These are phyloP conservation scores for Acrobasis repandana DNA, from an alignment of 2,888 invertebrate genomes.

Conservation along the genomic window DNA sequence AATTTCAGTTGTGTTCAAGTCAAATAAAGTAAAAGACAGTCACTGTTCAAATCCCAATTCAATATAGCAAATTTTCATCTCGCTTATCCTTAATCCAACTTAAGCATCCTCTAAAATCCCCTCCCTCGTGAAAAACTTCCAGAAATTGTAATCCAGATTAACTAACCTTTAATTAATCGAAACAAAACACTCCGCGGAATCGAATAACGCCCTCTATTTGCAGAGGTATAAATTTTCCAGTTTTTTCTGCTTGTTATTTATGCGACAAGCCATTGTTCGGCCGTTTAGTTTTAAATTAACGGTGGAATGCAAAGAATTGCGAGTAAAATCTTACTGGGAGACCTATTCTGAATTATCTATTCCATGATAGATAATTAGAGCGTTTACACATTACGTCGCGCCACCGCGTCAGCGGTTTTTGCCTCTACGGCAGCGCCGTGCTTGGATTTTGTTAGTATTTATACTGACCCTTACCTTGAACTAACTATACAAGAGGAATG, in stretches of 20 bases:
- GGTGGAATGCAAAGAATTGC: slow-evolving; percentile 63
- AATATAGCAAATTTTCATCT: neutral
- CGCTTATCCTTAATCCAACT: neutral
- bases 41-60: neutral
- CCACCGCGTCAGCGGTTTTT: too few species aligned
- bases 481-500: too few species aligned
- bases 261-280: slow-evolving; percentile 64
- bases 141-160: slow-evolving; percentile 14
- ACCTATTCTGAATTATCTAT: slow-evolving; percentile 7
- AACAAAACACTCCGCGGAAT: slow-evolving; percentile 19
- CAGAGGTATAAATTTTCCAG: slow-evolving; percentile 52
- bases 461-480: too few species aligned
- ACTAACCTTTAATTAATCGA: slow-evolving; percentile 22
- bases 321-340: slow-evolving; percentile 17
- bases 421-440: too few species aligned
- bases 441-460: too few species aligned
- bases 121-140: neutral
- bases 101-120: neutral
- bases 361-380: too few species aligned
- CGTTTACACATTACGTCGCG: too few species aligned
- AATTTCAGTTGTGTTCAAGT: too few species aligned
- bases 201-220: slow-evolving; percentile 29
- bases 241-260: slow-evolving; percentile 67
- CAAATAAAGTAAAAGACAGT: too few species aligned
- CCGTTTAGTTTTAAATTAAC: slow-evolving; percentile 76